These are phyloP conservation scores for Nomada hirtipes DNA, from an alignment of 2,888 invertebrate genomes.

Conservation along the genomic window DNA sequence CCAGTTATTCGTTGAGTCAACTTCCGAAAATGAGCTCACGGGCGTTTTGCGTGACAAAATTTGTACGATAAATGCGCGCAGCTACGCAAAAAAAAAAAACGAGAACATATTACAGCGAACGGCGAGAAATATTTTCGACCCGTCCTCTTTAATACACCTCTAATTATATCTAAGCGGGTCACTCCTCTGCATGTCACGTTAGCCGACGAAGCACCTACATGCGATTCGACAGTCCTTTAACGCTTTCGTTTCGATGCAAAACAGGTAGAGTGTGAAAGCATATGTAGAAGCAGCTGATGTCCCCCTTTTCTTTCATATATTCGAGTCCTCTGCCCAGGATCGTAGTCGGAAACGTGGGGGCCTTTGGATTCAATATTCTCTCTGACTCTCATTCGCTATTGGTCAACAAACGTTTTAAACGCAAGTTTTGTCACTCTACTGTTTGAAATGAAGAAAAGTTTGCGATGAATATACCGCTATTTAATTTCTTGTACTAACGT, in stretches of 20 bases:
- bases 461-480: not conserved
- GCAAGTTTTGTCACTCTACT: too few species aligned
- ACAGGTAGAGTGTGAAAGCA: slow-evolving; percentile 63
- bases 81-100: not conserved
- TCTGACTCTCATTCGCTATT: too few species aligned
- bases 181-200: not conserved
- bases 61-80: not conserved
- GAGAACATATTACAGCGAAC: not conserved
- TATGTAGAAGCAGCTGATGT: slow-evolving; percentile 60
- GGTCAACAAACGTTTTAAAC: not conserved
- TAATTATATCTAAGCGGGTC: not conserved
- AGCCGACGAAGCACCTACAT: not conserved
- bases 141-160: not conserved
- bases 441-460: not conserved
- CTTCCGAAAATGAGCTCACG: slow-evolving; percentile 19
- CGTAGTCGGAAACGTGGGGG: slow-evolving; percentile 6
- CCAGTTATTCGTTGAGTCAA: slow-evolving; percentile 39
- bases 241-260: slow-evolving; percentile 60
- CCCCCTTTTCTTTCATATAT: slow-evolving; percentile 52
- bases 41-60: slow-evolving; percentile 9
- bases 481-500: not conserved
- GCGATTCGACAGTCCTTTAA: slow-evolving; percentile 37
- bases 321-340: slow-evolving; percentile 34
- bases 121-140: not conserved
- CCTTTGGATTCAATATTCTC: slow-evolving; percentile 3